Conservation (phyloP, 92 coral and sea anemone genomes). For the Metridium senile region DNA sequence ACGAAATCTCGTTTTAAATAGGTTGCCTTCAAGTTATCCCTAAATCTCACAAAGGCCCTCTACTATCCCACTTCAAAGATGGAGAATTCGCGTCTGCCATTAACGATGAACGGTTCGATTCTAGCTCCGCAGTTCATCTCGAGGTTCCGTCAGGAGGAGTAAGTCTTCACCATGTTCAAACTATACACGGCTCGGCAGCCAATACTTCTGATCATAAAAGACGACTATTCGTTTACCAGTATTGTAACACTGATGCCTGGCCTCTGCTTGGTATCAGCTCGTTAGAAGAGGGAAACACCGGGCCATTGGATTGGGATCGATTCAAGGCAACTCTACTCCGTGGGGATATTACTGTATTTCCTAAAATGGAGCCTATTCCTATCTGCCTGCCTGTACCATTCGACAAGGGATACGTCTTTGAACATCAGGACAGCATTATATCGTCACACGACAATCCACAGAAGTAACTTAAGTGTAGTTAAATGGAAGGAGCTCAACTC, state of each 20-base stretch:
- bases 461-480: not conserved
- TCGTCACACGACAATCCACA: constrained; percentile 33
- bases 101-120: constrained; percentile 51
- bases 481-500: not conserved
- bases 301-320: constrained; percentile 65
- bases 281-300: constrained; percentile 24
- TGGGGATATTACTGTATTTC: constrained; percentile 42
- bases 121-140: constrained; percentile 52
- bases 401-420: constrained; percentile 46
- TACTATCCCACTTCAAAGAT: constrained; percentile 48
- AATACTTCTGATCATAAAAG: constrained; percentile 37
- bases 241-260: constrained; percentile 62
- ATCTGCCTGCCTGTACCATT: constrained; percentile 57
- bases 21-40: constrained; percentile 75
- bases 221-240: constrained; percentile 54
- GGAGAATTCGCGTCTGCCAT: constrained; percentile 53
- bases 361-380: constrained; percentile 47
- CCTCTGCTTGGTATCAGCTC: constrained; percentile 61
- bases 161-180: constrained; percentile 58
- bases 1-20: too few relatives aligned
- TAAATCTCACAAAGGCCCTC: constrained; percentile 57
- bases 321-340: constrained; percentile 52
- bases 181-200: constrained; percentile 61
- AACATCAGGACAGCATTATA: constrained; percentile 22
- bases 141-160: constrained; percentile 67